Evolutionary conservation across 1,140 invertebrate genomes (phyloP).

Genomic region (Drosophila varians): DNA sequence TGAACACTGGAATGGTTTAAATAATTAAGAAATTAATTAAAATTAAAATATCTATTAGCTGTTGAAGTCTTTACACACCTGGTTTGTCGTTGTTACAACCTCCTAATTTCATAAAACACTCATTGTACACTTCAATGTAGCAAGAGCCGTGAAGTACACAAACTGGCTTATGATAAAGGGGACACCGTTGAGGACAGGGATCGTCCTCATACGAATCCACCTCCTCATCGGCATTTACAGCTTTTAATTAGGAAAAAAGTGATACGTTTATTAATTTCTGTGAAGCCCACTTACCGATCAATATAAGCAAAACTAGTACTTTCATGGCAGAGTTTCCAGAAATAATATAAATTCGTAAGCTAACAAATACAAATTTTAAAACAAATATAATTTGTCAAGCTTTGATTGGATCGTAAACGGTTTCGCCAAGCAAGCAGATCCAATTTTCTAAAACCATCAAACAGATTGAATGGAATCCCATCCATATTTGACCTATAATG

Average conservation of each 20-base stretch:
- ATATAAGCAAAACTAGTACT: background rate
- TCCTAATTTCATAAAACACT: background rate
- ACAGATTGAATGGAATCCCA: background rate
- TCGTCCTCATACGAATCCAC: background rate
- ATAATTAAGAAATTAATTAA: too few relatives aligned
- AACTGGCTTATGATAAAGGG: background rate
- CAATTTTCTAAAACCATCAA: background rate
- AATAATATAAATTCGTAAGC: too few relatives aligned
- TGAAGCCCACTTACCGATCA: background rate
- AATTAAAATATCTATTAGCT: too few relatives aligned
- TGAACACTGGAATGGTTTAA: too few relatives aligned
- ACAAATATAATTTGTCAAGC: background rate
- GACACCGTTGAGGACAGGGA: background rate
- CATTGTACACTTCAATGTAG: background rate
- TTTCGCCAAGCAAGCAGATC: background rate
- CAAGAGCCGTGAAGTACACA: background rate
- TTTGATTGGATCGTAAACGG: background rate
- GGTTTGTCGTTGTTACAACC: too few relatives aligned
- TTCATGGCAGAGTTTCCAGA: background rate
- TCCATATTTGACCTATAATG: slow-evolving; percentile 31
- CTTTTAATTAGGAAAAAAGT: background rate
- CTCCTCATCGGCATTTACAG: too few relatives aligned
- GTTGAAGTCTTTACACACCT: too few relatives aligned
- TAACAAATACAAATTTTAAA: background rate
- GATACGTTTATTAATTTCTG: background rate